phyloP scores from a whole-genome alignment of 2,888 invertebrate genomes.

The Nebria salina region DNA sequence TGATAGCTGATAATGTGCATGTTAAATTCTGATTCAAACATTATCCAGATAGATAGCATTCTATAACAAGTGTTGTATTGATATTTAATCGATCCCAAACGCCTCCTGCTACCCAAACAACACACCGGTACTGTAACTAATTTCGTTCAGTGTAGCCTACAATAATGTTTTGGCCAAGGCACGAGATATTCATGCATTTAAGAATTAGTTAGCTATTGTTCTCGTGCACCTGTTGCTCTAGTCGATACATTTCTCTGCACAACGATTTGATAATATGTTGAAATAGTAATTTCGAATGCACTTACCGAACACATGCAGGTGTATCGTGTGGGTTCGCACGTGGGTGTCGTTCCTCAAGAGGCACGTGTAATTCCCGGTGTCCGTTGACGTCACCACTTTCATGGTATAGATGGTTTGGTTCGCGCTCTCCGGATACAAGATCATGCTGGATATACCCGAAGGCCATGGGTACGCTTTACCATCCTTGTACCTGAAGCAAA shows the following conservation, averaged over 20 bases:
- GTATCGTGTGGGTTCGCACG: slow-evolving; percentile 71
- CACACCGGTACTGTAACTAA: too few species aligned
- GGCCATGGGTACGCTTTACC: slow-evolving; percentile 81
- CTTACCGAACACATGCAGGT: slow-evolving; percentile 75
- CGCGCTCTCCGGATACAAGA: slow-evolving; percentile 79
- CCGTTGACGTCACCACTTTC: slow-evolving; percentile 69
- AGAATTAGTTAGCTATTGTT: neutral
- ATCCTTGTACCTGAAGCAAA: slow-evolving; percentile 76
- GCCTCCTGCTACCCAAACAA: too few species aligned
- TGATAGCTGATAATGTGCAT: neutral
- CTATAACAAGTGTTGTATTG: neutral
- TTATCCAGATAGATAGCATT: neutral
- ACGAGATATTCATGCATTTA: too few species aligned
- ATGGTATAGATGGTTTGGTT: slow-evolving; percentile 80
- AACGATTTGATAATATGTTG: neutral
- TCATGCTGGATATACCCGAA: slow-evolving; percentile 74
- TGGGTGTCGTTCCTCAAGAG: slow-evolving; percentile 77
- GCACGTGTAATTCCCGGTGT: slow-evolving; percentile 80
- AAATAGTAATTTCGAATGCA: slow-evolving; percentile 46
- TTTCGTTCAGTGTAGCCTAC: too few species aligned
- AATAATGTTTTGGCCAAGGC: too few species aligned
- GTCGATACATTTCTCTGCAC: neutral
- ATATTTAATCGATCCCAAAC: neutral
- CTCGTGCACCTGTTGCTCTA: neutral
- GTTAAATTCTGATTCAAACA: neutral